A percentile compares a stretch with the other conserved stretches of the same genome.
These are phyloP conservation scores for Sander lucioperca DNA, from an alignment of 2,113 vertebrate species.

Conservation along the genomic window DNA sequence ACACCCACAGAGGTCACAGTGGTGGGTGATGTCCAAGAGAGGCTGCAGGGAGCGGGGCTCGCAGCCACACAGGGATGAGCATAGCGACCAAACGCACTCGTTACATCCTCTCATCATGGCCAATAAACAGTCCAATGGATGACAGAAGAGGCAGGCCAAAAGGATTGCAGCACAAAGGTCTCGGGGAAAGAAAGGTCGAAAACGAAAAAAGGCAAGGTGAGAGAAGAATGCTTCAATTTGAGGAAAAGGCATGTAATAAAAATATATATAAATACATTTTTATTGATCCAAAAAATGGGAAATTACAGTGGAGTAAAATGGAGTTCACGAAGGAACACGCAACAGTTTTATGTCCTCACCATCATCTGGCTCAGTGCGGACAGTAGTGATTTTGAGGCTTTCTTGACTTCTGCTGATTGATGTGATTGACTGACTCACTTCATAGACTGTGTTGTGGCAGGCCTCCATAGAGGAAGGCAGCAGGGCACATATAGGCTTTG, in stretches of 20 bases:
- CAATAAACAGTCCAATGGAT: slow-evolving; percentile 78
- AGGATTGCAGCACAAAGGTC: slow-evolving; percentile 82
- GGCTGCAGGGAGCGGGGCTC: slow-evolving; percentile 65
- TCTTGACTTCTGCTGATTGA: slow-evolving; percentile 49
- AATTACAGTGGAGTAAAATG: too few species aligned
- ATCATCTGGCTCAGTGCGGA: slow-evolving; percentile 49
- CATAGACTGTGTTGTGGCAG: slow-evolving; percentile 6
- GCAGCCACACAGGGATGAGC: slow-evolving; percentile 71
- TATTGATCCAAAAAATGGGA: too few species aligned
- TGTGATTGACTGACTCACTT: slow-evolving; percentile 46
- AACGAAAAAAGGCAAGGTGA: not conserved
- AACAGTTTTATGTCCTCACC: slow-evolving; percentile 65
- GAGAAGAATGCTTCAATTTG: not conserved
- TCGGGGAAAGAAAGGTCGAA: slow-evolving; percentile 15
- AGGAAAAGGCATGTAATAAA: not conserved
- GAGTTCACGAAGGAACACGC: not conserved
- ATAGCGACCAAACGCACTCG: slow-evolving; percentile 65
- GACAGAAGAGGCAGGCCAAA: slow-evolving; percentile 84
- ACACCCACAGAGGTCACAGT: slow-evolving; percentile 58
- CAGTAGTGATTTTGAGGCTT: slow-evolving; percentile 48
- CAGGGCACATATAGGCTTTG: slow-evolving; percentile 6
- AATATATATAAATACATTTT: too few species aligned
- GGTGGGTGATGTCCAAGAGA: slow-evolving; percentile 58
- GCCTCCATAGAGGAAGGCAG: slow-evolving; percentile 9
- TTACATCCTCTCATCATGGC: slow-evolving; percentile 66